These are phyloP conservation scores for Drosophila hamatofila DNA, from an alignment of 2,888 invertebrate genomes.

Conservation along the genomic window DNA sequence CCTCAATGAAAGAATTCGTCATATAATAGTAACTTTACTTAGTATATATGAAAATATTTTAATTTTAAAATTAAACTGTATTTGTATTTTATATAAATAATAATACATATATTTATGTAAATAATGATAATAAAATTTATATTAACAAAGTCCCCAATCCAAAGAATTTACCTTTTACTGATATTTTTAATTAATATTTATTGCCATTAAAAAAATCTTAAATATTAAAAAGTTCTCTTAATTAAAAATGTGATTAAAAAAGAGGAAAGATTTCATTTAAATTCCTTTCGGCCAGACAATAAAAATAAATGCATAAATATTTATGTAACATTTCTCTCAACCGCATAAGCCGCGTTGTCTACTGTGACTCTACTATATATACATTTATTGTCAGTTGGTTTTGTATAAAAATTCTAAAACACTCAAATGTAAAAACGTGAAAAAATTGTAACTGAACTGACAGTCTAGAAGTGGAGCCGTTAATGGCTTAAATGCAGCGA, in stretches of 20 bases:
- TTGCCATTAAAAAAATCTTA: not conserved
- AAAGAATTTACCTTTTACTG: too few species aligned
- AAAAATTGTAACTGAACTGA: slow-evolving; percentile 24
- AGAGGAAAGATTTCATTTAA: not conserved
- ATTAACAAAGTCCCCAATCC: too few species aligned
- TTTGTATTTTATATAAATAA: too few species aligned
- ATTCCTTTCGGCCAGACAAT: not conserved
- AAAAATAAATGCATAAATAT: slow-evolving; percentile 11
- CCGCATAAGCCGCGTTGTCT: slow-evolving; percentile 1
- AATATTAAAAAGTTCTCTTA: not conserved
- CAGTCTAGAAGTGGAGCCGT: slow-evolving; percentile 44
- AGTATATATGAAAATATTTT: too few species aligned
- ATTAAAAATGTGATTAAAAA: slow-evolving; percentile 5
- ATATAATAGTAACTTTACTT: too few species aligned
- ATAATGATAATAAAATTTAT: too few species aligned
- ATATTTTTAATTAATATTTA: too few species aligned
- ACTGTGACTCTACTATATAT: not conserved
- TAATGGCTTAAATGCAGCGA: slow-evolving; percentile 59
- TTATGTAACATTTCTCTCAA: not conserved
- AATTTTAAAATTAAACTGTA: too few species aligned
- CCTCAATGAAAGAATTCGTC: too few species aligned
- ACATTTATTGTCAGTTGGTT: slow-evolving; percentile 13
- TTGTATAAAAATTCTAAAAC: slow-evolving; percentile 40
- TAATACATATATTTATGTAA: too few species aligned
- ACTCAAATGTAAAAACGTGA: slow-evolving; percentile 19